Base-by-base conservation (phyloP, 1,140 invertebrate genomes). In the Vanessa atalanta region DNA sequence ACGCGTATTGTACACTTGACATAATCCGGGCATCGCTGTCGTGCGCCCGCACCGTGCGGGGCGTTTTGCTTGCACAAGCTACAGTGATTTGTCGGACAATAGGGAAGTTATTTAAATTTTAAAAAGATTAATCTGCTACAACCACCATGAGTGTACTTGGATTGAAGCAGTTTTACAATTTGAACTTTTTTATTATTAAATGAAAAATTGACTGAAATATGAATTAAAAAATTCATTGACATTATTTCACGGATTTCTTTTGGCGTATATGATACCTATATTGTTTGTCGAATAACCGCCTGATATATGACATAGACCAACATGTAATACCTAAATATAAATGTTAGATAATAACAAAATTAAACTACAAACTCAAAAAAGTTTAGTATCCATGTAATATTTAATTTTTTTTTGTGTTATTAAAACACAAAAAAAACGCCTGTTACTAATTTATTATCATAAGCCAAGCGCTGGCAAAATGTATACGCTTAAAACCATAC, bases 41-140 rank as follows among this genome's bases (percentile, higher is more conserved):
- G 37, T 6, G 37, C 37, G 37, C 37, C 37, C 37, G 37, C 8
- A 50, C 65, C 47, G 23, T n/a, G 65, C 48, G 26, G 16, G 20
- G 47, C 51, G 51, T 16, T 26, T 12, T 74, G 65, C 76, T 79
- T 79, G 78, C 51, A 47, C 67, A 77, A 75, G n/a, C 64, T 74
- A 79, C 76, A 76, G 64, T 67, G 69, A 78, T 78, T 74, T 78
- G 71, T 48, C 23, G 75, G 53, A 73, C 72, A 70, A 77, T 47
- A 14, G 48, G 15, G 47, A 48, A 23, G 47, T 76, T 20, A 53
- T 72, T 76, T 72, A 72, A 63, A 76, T 76, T 76, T 47, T 65
- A 75, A 75, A 70, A 64, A 51, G 37, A 60, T 75, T 65, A 68
- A 72, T 53, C 57, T n/a, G 43, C 26, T 53, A 16, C 50, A 57